phyloP scores from a whole-genome alignment of 1,140 invertebrate species.

The Bombus picipes region DNA sequence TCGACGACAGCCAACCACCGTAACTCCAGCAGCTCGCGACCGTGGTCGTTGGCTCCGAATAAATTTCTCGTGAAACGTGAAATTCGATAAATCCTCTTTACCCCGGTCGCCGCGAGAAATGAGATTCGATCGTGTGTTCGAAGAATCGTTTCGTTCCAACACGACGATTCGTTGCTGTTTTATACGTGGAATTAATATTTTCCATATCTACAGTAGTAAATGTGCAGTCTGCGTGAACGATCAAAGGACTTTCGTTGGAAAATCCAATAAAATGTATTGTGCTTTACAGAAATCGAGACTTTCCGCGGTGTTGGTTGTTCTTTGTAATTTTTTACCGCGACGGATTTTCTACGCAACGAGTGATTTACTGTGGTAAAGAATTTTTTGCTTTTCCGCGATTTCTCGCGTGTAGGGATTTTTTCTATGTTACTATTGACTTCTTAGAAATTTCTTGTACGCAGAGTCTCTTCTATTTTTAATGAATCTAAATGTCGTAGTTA shows the following conservation, averaged over 20 bases:
- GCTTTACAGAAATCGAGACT: too few species aligned
- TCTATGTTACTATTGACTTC: too few species aligned
- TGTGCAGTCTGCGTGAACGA: too few species aligned
- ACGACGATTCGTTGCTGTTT: not conserved
- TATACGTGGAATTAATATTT: not conserved
- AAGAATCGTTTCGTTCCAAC: not conserved
- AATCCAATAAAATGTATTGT: not conserved
- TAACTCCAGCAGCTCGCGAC: not conserved
- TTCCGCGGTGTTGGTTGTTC: too few species aligned
- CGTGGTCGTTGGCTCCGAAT: not conserved
- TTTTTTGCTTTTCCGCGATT: too few species aligned
- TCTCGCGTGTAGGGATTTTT: too few species aligned
- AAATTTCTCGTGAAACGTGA: not conserved
- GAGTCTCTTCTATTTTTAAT: too few species aligned
- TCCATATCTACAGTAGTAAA: not conserved
- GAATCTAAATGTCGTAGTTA: too few species aligned
- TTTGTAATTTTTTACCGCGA: not conserved
- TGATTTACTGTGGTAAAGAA: too few species aligned
- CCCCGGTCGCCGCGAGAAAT: not conserved
- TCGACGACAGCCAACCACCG: not conserved
- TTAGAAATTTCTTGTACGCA: too few species aligned
- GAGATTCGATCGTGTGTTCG: not conserved
- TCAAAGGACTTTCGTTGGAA: not conserved
- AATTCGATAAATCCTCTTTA: constrained; percentile 4
- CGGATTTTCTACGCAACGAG: not conserved